Conservation (phyloP, 1,140 invertebrate genomes). For the Bilobella aurantiaca region DNA sequence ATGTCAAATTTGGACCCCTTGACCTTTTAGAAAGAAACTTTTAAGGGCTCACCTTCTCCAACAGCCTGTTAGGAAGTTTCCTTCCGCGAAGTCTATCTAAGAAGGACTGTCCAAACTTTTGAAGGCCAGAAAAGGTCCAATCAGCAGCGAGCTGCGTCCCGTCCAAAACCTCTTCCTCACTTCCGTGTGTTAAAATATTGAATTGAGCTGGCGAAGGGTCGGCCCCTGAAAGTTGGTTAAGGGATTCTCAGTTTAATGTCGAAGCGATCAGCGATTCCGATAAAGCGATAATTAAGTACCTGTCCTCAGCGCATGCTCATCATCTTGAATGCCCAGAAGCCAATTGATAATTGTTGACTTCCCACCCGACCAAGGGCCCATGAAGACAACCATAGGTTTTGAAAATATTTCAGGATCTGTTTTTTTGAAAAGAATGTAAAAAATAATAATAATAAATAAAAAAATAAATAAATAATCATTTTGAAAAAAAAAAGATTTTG, state of each 20-base stretch:
- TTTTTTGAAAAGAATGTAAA: too few species aligned
- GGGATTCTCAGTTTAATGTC: not conserved
- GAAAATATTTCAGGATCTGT: conserved; percentile 92
- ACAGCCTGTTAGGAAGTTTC: conserved; percentile 65
- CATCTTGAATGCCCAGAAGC: conserved; percentile 74
- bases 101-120: conserved; percentile 88
- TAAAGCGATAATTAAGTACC: conserved; percentile 47
- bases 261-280: not conserved
- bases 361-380: conserved; percentile 91
- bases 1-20: too few species aligned
- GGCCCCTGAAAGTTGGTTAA: conserved; percentile 54
- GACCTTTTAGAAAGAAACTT: not conserved
- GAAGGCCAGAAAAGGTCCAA: conserved; percentile 81
- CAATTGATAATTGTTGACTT: conserved; percentile 93
- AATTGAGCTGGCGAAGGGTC: conserved; percentile 88
- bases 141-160: conserved; percentile 86
- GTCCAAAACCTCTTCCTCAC: conserved; percentile 69
- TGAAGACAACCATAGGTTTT: conserved; percentile 80
- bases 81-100: conserved; percentile 70
- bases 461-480: too few species aligned
- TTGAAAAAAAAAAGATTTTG: not conserved
- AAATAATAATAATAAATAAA: too few species aligned
- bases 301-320: conserved; percentile 66
- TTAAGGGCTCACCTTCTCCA: conserved; percentile 65
- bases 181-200: conserved; percentile 81